A percentile compares a stretch with the other conserved stretches of the same genome.
Conservation (phyloP, 2,888 invertebrate species). For the Andrena camellia region DNA sequence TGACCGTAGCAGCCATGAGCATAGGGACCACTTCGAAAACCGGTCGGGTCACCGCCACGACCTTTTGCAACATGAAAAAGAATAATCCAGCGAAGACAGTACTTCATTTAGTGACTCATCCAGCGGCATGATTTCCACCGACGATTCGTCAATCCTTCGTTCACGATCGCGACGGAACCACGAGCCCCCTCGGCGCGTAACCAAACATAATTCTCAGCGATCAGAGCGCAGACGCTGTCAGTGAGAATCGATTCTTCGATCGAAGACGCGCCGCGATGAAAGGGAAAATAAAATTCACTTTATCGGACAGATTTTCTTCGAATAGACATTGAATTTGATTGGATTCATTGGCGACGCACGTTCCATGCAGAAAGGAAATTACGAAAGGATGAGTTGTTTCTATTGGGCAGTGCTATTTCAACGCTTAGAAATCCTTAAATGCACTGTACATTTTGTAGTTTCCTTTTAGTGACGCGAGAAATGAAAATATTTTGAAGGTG, state of each 20-base stretch:
- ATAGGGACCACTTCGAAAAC: conserved; percentile 50
- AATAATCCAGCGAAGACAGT: conserved; percentile 43
- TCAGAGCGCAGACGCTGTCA: conserved; percentile 35
- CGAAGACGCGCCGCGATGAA: background rate
- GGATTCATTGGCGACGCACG: conserved; percentile 3
- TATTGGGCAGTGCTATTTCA: background rate
- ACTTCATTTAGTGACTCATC: conserved; percentile 54
- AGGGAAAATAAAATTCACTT: background rate
- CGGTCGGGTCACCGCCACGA: conserved; percentile 62
- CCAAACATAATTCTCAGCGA: background rate
- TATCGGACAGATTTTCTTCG: background rate
- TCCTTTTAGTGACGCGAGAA: background rate
- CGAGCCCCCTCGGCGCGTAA: background rate
- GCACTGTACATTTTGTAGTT: background rate
- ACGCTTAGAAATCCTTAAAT: background rate
- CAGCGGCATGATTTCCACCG: conserved; percentile 34
- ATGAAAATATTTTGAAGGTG: no score
- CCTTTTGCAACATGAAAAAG: conserved; percentile 54
- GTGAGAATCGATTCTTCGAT: background rate
- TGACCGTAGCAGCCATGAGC: conserved; percentile 41
- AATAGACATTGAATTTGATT: no score
- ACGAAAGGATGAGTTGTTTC: no score
- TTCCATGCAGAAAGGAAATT: conserved; percentile 34
- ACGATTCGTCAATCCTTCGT: conserved; percentile 31
- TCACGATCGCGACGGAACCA: conserved; percentile 8